phyloP scores from a whole-genome alignment of 2,888 invertebrate genomes.

The Cancer borealis region DNA sequence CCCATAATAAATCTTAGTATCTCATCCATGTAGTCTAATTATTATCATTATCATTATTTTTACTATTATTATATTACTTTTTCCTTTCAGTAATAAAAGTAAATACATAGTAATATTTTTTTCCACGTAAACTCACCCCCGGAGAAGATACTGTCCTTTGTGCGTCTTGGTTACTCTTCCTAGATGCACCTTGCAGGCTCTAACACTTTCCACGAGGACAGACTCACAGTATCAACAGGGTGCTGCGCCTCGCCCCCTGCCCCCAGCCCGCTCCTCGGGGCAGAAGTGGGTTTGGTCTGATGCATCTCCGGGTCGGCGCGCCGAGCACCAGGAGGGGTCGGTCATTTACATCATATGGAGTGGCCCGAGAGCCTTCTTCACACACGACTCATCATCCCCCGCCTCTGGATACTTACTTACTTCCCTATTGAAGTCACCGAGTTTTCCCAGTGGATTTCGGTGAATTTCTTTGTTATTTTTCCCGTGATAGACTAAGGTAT shows the following conservation, averaged over 20 bases:
- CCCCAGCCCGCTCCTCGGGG: constrained; percentile 7
- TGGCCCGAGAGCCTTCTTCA: neutral
- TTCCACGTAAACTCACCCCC: neutral
- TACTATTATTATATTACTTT: neutral
- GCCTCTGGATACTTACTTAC: neutral
- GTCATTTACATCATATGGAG: constrained; percentile 32
- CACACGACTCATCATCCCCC: constrained; percentile 31
- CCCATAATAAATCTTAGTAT: neutral
- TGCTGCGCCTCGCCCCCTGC: constrained; percentile 21
- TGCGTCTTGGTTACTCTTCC: neutral
- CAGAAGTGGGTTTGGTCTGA: neutral
- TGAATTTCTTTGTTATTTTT: neutral
- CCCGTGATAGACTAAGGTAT: neutral
- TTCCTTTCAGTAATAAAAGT: no score
- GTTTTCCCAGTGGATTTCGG: neutral
- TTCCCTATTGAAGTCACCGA: neutral
- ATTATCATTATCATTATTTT: neutral
- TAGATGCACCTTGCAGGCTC: neutral
- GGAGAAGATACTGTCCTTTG: neutral
- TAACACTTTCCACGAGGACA: neutral
- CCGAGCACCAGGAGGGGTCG: neutral
- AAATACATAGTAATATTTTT: neutral
- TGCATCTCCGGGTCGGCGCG: constrained; percentile 31
- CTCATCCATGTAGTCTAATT: neutral
- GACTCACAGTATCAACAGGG: neutral